These are phyloP conservation scores for Darevskia nairensis DNA, from an alignment of 2,797 vertebrate species.

Conservation along the genomic window DNA sequence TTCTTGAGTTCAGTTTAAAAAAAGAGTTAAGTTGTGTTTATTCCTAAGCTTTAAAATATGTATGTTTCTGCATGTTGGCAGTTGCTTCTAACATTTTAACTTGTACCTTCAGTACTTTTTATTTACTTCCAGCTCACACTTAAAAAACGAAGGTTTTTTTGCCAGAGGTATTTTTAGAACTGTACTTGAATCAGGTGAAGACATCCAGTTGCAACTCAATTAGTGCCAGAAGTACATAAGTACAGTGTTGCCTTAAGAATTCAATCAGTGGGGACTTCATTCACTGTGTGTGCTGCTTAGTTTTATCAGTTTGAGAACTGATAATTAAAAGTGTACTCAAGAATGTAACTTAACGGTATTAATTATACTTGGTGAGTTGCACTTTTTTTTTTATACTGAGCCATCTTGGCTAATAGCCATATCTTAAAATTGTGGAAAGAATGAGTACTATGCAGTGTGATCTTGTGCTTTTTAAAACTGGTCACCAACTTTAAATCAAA, in stretches of 20 bases:
- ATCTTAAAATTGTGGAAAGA: slow-evolving; percentile 77
- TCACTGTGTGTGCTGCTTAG: slow-evolving; percentile 56
- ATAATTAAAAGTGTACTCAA: slow-evolving; percentile 73
- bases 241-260: slow-evolving; percentile 58
- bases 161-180: slow-evolving; percentile 73
- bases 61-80: slow-evolving; percentile 63
- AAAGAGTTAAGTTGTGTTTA: slow-evolving; percentile 61
- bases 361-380: slow-evolving; percentile 62
- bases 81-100: slow-evolving; percentile 26
- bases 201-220: slow-evolving; percentile 61
- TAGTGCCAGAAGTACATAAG: slow-evolving; percentile 68
- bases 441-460: slow-evolving; percentile 64
- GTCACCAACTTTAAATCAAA: slow-evolving; percentile 75
- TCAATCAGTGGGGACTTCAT: slow-evolving; percentile 73
- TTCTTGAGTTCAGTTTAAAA: slow-evolving; percentile 53
- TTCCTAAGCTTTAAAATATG: slow-evolving; percentile 65
- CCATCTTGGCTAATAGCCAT: slow-evolving; percentile 64
- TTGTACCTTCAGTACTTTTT: slow-evolving; percentile 38
- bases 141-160: slow-evolving; percentile 64
- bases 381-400: slow-evolving; percentile 61
- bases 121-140: slow-evolving; percentile 54
- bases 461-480: slow-evolving; percentile 66
- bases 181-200: slow-evolving; percentile 79
- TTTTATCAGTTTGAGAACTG: slow-evolving; percentile 57
- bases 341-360: slow-evolving; percentile 57